phyloP scores from a whole-genome alignment of 2,113 vertebrate species.

The Tetrax tetrax region DNA sequence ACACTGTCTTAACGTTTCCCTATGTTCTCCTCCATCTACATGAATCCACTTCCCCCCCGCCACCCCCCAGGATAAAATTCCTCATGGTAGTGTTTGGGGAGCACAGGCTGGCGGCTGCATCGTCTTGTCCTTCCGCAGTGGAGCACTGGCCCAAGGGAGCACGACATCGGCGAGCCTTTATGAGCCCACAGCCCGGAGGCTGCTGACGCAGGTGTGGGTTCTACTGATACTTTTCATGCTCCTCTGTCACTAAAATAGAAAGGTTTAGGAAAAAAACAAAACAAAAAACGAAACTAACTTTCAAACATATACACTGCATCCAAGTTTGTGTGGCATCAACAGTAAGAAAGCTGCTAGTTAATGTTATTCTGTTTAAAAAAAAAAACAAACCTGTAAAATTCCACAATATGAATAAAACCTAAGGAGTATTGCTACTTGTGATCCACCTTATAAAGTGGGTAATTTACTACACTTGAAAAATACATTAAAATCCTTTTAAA shows the following conservation, averaged over 20 bases:
- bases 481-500: neutral
- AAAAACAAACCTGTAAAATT: neutral
- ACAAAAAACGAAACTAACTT: neutral
- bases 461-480: neutral
- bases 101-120: accelerated
- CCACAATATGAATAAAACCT: neutral
- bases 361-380: neutral
- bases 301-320: neutral
- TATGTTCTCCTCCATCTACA: neutral
- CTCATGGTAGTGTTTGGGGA: neutral
- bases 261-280: neutral
- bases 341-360: neutral
- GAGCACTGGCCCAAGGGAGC: neutral
- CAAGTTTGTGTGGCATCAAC: neutral
- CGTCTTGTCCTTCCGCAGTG: accelerated
- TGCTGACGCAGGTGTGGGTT: neutral
- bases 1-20: accelerated
- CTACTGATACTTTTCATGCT: neutral
- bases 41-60: neutral
- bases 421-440: neutral
- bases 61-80: neutral
- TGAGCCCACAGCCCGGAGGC: too few relatives aligned
- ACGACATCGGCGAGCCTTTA: accelerated
- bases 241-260: neutral
- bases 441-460: neutral